These are phyloP conservation scores for Drosophila pseudotakahashii DNA, from an alignment of 2,888 invertebrate genomes.

Conservation along the genomic window DNA sequence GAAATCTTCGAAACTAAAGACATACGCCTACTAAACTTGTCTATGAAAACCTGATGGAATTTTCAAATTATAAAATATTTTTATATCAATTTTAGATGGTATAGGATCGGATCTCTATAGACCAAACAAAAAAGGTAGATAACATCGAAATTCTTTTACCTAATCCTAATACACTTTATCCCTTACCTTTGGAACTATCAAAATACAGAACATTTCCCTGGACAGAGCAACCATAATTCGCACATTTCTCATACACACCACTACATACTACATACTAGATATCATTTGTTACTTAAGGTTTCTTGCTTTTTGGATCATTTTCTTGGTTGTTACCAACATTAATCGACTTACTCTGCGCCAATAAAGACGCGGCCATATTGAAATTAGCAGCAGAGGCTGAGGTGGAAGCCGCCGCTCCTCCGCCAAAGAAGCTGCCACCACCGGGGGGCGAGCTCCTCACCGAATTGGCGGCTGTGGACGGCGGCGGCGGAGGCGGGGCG, in stretches of 20 bases:
- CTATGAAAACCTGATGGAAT: not conserved
- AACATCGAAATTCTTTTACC: too few species aligned
- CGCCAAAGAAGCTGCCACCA: constrained; percentile 25
- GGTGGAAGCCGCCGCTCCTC: constrained; percentile 80
- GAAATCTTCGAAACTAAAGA: not conserved
- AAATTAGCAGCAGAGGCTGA: constrained; percentile 82
- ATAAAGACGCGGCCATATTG: constrained; percentile 89
- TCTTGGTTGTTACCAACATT: constrained; percentile 83
- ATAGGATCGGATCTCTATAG: too few species aligned
- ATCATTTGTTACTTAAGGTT: not conserved
- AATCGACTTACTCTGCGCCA: constrained; percentile 92
- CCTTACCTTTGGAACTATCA: not conserved
- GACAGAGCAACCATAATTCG: not conserved
- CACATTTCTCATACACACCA: not conserved
- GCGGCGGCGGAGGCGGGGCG: constrained; percentile 22
- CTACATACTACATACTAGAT: too few species aligned
- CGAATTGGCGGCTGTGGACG: constrained; percentile 37
- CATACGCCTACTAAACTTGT: not conserved
- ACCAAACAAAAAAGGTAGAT: too few species aligned
- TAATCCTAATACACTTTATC: too few species aligned
- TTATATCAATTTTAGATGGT: too few species aligned
- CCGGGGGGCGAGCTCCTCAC: constrained; percentile 17
- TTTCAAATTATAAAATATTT: too few species aligned
- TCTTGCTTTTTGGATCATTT: constrained; percentile 6
- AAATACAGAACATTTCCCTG: not conserved